Evolutionary conservation across 2,797 vertebrate species (phyloP), one percentile per base, ranked within the genome.

Genomic region (Diplodus sargus): DNA sequence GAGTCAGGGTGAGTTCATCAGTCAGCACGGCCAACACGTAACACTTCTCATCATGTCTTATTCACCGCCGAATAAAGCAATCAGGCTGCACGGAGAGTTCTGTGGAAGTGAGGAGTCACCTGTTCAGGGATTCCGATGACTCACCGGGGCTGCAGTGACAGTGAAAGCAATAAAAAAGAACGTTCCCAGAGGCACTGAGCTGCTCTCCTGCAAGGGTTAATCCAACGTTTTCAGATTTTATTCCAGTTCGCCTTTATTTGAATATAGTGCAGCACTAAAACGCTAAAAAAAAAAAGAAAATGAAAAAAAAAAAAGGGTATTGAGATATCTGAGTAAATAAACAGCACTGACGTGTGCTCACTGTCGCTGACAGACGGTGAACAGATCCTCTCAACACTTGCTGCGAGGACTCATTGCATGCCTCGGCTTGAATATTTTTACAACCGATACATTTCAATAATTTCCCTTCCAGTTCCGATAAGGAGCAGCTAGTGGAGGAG

Each of bases 401-500:
- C 25, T 49, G 14, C 5, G 12, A 15, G 30, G 28, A 20, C 8
- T 49, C 18, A 25, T 18, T 4, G 14, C 5, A 0, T 45, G 14
- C n/a, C 23, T 11, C 23, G 22, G 5, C 60, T 56, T 30, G 16
- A 17, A 25, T 3, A 25, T 23, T 28, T 5, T 18, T 22, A 28
- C 9, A 13, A 39, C 15, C 3, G 11, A 45, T 54, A 25, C 16
- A 47, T 25, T 25, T 25, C 25, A 25, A 25, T 25, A 9, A 47
- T 17, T 79, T 45, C 59, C 70, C 30, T 69, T 59, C 80, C 89
- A 99, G 98, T 62, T 95, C 95, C 61, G 96, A 97, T 84, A 98
- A 97, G 84, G 97, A 97, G 78, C 94, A 96, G 65, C 92, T 97
- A 70, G 92, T 92, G 49, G 97, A 98, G 86, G 95, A 96, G 76